Conservation (phyloP, 2,797 vertebrate species). For the Melanotaenia nigrans region DNA sequence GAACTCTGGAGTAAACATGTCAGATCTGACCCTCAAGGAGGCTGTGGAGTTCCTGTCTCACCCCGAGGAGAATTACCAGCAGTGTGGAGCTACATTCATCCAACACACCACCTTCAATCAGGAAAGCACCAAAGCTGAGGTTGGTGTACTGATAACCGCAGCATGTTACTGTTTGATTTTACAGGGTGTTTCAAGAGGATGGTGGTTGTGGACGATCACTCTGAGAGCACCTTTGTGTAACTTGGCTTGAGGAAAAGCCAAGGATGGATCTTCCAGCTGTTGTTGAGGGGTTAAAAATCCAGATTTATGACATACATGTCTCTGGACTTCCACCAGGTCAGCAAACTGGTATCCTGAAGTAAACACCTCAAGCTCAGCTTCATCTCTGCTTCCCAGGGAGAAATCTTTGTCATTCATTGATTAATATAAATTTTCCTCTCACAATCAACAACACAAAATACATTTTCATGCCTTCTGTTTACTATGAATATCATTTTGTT, state of each 20-base stretch:
- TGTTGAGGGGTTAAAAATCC: too few relatives aligned
- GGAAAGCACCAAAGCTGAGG: slow-evolving; percentile 88
- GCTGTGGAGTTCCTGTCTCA: slow-evolving; percentile 86
- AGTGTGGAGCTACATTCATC: slow-evolving; percentile 89
- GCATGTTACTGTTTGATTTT: not conserved
- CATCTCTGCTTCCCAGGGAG: too few relatives aligned
- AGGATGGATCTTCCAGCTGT: not conserved
- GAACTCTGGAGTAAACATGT: slow-evolving; percentile 59
- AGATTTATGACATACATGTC: too few relatives aligned
- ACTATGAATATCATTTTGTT: not conserved
- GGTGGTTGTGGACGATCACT: not conserved
- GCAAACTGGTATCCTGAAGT: too few relatives aligned
- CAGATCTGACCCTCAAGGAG: slow-evolving; percentile 85
- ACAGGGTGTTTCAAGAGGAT: not conserved
- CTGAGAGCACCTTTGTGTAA: slow-evolving; percentile 13
- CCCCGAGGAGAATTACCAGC: slow-evolving; percentile 82
- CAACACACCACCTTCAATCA: slow-evolving; percentile 91
- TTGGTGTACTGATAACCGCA: slow-evolving; percentile 42
- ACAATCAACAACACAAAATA: not conserved
- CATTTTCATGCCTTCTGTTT: too few relatives aligned
- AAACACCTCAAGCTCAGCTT: too few relatives aligned
- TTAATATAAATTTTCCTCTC: not conserved
- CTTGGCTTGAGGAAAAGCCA: slow-evolving; percentile 23
- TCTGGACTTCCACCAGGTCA: too few relatives aligned
- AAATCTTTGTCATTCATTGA: too few relatives aligned